Percentiles rank a stretch among this genome's conserved stretches.
phyloP scores from a whole-genome alignment of 1,140 invertebrate species.

The roundworm (Caenorhabditis elegans) region WBcel235 BX284604.4:16399001-16399500 shows the following conservation, averaged over 20 bases:
- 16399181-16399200: slow-evolving; percentile 35
- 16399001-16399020: neutral
- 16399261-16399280: neutral
- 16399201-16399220: slow-evolving; percentile 39
- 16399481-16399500: neutral
- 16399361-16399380: slow-evolving; percentile 32
- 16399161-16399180: neutral
- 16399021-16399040: neutral
- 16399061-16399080: neutral
- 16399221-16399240: slow-evolving; percentile 38
- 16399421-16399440: slow-evolving; percentile 20
- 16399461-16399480: neutral
- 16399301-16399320: too few relatives aligned
- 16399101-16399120: neutral
- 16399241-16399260: slow-evolving; percentile 27
- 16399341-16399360: neutral
- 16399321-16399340: too few relatives aligned
- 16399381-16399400: slow-evolving; percentile 30
- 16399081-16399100: neutral
- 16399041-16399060: neutral
- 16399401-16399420: slow-evolving; percentile 31
- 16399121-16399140: neutral
- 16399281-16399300: too few relatives aligned
- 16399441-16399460: neutral
- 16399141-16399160: neutral